Base-by-base conservation (phyloP, 2,888 invertebrate genomes). In the Allophyes oxyacanthae region DNA sequence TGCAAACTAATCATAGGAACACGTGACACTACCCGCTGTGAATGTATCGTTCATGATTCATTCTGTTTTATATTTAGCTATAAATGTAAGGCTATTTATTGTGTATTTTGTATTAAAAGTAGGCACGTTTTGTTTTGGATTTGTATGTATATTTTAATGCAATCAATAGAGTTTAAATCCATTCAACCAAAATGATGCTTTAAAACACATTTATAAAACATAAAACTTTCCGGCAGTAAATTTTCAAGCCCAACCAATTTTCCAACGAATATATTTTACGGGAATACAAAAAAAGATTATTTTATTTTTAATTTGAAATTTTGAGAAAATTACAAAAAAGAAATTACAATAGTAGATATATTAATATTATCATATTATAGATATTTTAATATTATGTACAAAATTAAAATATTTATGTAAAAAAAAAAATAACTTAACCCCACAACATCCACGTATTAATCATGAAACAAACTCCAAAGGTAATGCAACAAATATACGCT, bases 1-100 rank as follows among this genome's bases (percentile, higher is more conserved):
- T 80, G 76, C 64, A 80, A 88, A 88, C 87, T 88, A 91, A 92
- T 92, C 89, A 88, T 87, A 81, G 57, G 64, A 86, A 67, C 91
- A 91, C 92, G 92, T 91, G 90, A 64, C 77, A 43, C 20, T 36
- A 48, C 81, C 76, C 66, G 79, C 79, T 79, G 81, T 63, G 77
- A 67, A 61, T 60, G 58, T 52, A 79, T 82, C 61, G 66, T 54
- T 68, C 74, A 73, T 77, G 72, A 75, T 72, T 80, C 71, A 81
- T 82, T 81, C 75, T 65, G 49, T 66, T 65, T 65, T 46, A 63
- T 77, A 74, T 76, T 72, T 74, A 58, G 53, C 64, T 74, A 49
- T 61, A 58, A 61, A 72, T 65, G 25, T 62, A 33, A 7, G 30
- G 15, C 38, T 52, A 67, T 67, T 69, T 64, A 69, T 64, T 44